phyloP scores from a whole-genome alignment of 2,888 invertebrate species.

The Gerris lacustris region DNA sequence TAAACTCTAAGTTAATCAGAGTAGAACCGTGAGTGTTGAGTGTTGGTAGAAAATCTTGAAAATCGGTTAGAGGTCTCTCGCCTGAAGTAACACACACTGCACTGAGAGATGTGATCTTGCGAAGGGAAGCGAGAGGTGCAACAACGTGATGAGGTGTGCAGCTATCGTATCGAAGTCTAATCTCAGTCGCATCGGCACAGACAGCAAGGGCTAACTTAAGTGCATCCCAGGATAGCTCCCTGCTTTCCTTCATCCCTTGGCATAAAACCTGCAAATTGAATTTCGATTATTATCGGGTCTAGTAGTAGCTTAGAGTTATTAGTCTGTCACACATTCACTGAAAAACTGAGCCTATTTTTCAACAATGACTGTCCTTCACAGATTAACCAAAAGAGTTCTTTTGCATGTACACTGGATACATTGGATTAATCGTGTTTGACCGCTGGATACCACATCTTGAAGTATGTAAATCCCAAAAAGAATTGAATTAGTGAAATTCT shows the following conservation, averaged over 20 bases:
- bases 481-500: no score
- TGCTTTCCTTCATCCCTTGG: slow-evolving; percentile 29
- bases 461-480: no score
- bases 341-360: no score
- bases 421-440: no score
- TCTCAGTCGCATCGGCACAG: slow-evolving; percentile 31
- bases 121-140: slow-evolving; percentile 25
- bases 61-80: slow-evolving; percentile 32
- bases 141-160: slow-evolving; percentile 33
- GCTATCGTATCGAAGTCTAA: slow-evolving; percentile 31
- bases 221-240: slow-evolving; percentile 31
- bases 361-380: no score
- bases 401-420: no score
- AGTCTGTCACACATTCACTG: no score
- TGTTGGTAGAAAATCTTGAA: slow-evolving; percentile 31
- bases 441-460: no score
- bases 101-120: slow-evolving; percentile 30
- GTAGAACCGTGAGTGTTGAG: slow-evolving; percentile 29
- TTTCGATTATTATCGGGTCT: no score
- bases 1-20: slow-evolving; percentile 26
- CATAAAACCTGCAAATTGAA: background rate
- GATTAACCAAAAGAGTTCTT: no score
- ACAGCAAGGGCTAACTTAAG: slow-evolving; percentile 30
- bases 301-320: no score
- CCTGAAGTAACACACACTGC: slow-evolving; percentile 34